Conservation (phyloP, 2,113 vertebrate genomes). For the Myocastor coypus region DNA sequence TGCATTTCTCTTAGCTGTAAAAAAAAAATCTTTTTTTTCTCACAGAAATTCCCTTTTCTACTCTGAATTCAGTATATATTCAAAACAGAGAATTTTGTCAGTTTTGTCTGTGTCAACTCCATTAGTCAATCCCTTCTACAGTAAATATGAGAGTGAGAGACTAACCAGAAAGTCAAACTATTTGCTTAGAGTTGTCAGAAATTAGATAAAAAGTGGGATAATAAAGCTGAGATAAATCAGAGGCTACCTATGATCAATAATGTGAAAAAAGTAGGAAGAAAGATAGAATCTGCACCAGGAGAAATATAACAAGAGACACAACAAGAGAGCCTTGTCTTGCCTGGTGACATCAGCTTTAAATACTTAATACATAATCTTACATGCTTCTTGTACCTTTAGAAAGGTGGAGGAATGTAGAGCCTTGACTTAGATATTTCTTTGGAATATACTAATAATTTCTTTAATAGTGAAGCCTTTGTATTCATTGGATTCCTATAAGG, state of each 20-base stretch:
- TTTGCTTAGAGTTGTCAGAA: slow-evolving; percentile 47
- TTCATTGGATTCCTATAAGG: slow-evolving; percentile 36
- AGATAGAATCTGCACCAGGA: neutral
- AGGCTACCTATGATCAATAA: slow-evolving; percentile 53
- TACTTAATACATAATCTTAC: neutral
- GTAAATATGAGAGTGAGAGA: neutral
- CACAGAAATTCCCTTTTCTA: neutral
- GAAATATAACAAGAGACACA: neutral
- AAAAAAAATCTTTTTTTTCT: neutral
- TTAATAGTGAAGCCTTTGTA: slow-evolving; percentile 49
- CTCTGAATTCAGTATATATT: slow-evolving; percentile 24
- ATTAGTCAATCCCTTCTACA: neutral
- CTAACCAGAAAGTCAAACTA: neutral
- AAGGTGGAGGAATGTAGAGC: neutral
- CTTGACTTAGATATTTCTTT: slow-evolving; percentile 65
- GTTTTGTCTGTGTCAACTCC: neutral
- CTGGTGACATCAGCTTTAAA: neutral
- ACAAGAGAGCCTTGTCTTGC: neutral
- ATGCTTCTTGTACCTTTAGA: neutral
- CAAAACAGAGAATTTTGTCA: neutral
- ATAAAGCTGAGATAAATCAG: slow-evolving; percentile 43
- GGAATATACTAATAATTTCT: neutral
- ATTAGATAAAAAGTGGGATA: slow-evolving; percentile 32
- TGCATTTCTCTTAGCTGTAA: slow-evolving; percentile 13
- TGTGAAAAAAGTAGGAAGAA: neutral